phyloP scores from a whole-genome alignment of 2,888 invertebrate species.

The Julus scandinavius region DNA sequence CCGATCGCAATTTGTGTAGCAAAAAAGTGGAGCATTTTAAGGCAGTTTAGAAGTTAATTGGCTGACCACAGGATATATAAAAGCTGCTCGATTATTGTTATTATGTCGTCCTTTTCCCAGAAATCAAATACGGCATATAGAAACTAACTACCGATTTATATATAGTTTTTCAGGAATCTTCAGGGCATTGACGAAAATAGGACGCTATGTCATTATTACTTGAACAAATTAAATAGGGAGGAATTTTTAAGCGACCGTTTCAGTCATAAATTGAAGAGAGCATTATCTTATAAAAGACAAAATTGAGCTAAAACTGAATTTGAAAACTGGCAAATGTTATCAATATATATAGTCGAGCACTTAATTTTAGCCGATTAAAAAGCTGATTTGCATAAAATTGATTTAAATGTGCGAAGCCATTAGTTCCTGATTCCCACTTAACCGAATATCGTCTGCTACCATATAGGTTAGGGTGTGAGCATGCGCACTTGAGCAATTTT shows the following conservation, averaged over 20 bases:
- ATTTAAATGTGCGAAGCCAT: too few relatives aligned
- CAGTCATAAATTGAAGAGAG: too few relatives aligned
- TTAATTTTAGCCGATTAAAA: too few relatives aligned
- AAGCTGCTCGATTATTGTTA: background rate
- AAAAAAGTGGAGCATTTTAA: background rate
- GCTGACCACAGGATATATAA: background rate
- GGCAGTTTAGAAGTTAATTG: slow-evolving; percentile 2
- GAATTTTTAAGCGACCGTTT: background rate
- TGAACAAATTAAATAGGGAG: background rate
- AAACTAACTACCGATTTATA: background rate
- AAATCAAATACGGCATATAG: background rate
- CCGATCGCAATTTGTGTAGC: background rate
- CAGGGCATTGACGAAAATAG: background rate
- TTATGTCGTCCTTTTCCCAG: background rate
- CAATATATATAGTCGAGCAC: too few relatives aligned
- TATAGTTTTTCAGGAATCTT: background rate
- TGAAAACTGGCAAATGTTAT: too few relatives aligned
- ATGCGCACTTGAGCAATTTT: too few relatives aligned
- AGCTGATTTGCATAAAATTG: too few relatives aligned
- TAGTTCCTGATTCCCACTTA: too few relatives aligned
- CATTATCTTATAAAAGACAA: too few relatives aligned
- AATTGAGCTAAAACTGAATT: too few relatives aligned
- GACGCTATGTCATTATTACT: background rate
- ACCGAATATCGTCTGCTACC: too few relatives aligned
- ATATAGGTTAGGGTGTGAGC: too few relatives aligned